Evolutionary conservation across 2,113 vertebrate genomes (phyloP).

Genomic region (Gadus chalcogrammus): DNA sequence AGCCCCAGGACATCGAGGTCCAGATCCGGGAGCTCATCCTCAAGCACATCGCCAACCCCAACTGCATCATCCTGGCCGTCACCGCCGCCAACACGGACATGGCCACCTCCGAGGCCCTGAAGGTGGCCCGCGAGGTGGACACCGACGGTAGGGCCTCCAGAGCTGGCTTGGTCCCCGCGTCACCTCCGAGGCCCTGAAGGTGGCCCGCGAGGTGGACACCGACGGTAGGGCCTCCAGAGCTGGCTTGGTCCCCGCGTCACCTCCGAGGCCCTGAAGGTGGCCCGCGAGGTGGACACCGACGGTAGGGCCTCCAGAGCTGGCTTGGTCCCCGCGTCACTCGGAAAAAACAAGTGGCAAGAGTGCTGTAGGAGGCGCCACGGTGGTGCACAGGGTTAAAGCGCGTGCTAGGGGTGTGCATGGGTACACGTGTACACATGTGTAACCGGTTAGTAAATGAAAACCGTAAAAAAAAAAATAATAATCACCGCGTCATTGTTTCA

Average conservation of each 20-base stretch:
- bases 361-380: too few relatives aligned
- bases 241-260: too few relatives aligned
- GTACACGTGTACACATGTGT: too few relatives aligned
- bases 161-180: too few relatives aligned
- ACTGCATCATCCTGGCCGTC: constrained; percentile 96
- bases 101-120: constrained; percentile 97
- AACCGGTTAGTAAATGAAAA: too few relatives aligned
- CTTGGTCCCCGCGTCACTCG: too few relatives aligned
- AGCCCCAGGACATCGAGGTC: constrained; percentile 95
- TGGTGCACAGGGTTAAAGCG: too few relatives aligned
- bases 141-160: constrained; percentile 79
- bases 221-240: constrained; percentile 75
- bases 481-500: too few relatives aligned
- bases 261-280: constrained; percentile 95
- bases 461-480: too few relatives aligned
- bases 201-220: constrained; percentile 92
- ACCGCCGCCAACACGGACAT: constrained; percentile 98
- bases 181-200: constrained; percentile 91
- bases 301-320: too few relatives aligned
- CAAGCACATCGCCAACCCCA: constrained; percentile 96
- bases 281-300: constrained; percentile 93
- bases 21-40: constrained; percentile 94
- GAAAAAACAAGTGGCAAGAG: too few relatives aligned
- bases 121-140: constrained; percentile 95
- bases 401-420: too few relatives aligned